Evolutionary conservation across 2,797 vertebrate genomes (phyloP), one percentile per base, ranked within the genome.

Genomic region (Apodemus agrarius): DNA sequence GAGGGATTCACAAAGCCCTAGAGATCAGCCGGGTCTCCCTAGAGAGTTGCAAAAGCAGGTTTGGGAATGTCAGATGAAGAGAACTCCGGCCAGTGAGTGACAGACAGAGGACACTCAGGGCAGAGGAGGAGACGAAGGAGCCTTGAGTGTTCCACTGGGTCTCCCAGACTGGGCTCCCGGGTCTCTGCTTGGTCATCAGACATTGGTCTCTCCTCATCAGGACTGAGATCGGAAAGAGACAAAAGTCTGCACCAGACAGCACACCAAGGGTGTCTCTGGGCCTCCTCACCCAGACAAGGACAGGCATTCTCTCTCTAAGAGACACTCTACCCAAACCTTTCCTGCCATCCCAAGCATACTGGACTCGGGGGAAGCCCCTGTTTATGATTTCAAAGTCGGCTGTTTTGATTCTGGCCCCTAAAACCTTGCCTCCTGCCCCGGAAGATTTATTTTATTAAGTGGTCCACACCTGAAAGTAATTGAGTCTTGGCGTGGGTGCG

Each of bases 381-480:
- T 95, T 57, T 59, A 84, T 31, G 69, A 67, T 87, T 3, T 92
- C 0, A 17, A 87, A 94, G 95, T 94, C 97, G 97, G 97, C 97
- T 97, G 97, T 97, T 98, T 98, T 97, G 97, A 63, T 87, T 98
- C 98, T 97, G 96, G 96, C 31, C 87, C 84, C 95, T 49, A 92
- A 91, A 95, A 97, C 85, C 34, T 31, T 69, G 95, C 95, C 94
- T 84, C 78, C 93, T 96, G 57, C 80, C 87, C 96, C 59, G 80
- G 80, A 94, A 97, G 96, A 96, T 97, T 97, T 95, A 96, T 97
- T 98, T 97, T 97, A 98, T 98, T 95, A 96, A 98, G 85, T 16
- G 82, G 87, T 85, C 92, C 6, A 96, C 98, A 98, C 98, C 98
- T 98, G 98, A 98, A 98, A 98, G 97, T 69, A 97, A 98, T 98